phyloP scores from a whole-genome alignment of 2,797 vertebrate species.

The Xerus rutilus region DNA sequence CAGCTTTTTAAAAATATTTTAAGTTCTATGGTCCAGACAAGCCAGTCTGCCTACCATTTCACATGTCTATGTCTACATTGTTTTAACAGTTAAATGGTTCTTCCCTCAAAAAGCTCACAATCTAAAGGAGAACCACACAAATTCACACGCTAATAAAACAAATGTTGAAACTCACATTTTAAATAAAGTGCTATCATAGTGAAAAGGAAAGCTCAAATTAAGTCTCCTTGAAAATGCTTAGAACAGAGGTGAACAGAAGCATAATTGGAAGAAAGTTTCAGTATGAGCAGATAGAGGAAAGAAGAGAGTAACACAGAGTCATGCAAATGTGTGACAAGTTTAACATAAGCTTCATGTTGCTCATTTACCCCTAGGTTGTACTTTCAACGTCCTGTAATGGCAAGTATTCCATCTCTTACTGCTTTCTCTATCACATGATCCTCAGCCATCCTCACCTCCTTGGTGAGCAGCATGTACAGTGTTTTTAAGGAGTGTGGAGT shows the following conservation, averaged over 20 bases:
- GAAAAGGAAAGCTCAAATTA: neutral
- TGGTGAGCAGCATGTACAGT: neutral
- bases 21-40: neutral
- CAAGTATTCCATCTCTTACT: neutral
- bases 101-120: conserved; percentile 14
- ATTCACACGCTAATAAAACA: neutral
- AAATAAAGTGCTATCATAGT: neutral
- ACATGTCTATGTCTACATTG: neutral
- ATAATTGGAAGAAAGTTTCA: neutral
- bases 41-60: neutral
- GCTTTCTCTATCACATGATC: neutral
- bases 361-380: neutral
- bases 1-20: neutral
- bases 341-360: neutral
- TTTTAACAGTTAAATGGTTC: neutral
- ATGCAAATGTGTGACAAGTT: neutral
- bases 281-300: neutral
- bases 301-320: neutral
- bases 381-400: neutral
- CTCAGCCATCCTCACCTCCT: neutral
- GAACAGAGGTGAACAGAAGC: neutral
- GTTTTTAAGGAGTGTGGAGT: neutral
- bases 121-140: neutral
- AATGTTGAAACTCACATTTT: neutral
- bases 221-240: neutral